Base-by-base conservation (phyloP, 35 echinoderm and acorn worm genomes). In the Patiria miniata region DNA sequence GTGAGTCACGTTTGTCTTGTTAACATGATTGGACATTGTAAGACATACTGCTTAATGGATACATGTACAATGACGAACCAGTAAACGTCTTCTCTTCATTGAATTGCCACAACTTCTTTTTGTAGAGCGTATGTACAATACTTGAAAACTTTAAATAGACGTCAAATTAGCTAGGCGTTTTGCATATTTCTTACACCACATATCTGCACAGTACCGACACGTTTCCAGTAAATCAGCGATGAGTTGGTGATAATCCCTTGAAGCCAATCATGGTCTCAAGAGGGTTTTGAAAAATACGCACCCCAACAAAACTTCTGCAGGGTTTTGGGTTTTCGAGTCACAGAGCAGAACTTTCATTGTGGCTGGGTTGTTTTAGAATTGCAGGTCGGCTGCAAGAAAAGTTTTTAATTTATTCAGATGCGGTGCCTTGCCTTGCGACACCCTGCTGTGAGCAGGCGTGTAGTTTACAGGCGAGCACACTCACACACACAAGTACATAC, bases 91-190 rank as follows among this genome's bases (percentile, higher is more conserved):
- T 47, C 42, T 12, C 42, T 12, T 47, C 42, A 47, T 4, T 12
- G 4, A 47, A 47, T 6, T 12, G 4, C 4, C 42, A 47, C 4
- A 12, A 47, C 12, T 47, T 47, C 12, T 12, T 47, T 47, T 47
- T 47, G 42, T 6, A 47, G 42, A 47, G 42, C 42, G 12, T 47
- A 6, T 47, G 42, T 47, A 47, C 42, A 47, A 47, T 12, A 47
- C 42, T 47, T 47, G 42, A 47, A 47, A 47, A 73, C 29, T 18
- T 10, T 73, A 73, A 73, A 73, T 30, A 73, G 65, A 73, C 65
- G 34, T 30, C 65, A 73, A 36, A 73, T 73, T 32, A 73, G 65
- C 65, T 73, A 73, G 19, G 65, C 65, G 29, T 73, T 9, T 73
- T 73, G 65, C 65, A 73, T 73, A 73, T 32, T 73, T 73, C 26